Base-by-base conservation (phyloP, 2,797 vertebrate genomes). In the Myripristis jacobus region DNA sequence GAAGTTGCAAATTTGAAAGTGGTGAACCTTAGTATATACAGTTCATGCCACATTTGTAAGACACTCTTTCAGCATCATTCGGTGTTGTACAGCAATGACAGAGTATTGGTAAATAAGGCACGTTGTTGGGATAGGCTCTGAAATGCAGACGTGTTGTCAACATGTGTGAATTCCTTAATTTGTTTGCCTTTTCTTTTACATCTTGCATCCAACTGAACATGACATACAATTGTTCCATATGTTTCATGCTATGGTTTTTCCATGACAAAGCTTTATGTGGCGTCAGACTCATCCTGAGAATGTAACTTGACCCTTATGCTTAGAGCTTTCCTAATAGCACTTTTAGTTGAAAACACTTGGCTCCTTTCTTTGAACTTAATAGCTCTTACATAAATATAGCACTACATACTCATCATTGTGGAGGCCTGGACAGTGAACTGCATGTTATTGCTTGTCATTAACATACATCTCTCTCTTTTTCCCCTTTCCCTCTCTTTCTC, bases 401-500 rank as follows among this genome's bases (percentile, higher is more conserved):
- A 74, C 81, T 75, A 74, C 81, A 77, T 83, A 67, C 67, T 82
- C 76, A 82, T 86, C 75, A 75, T 57, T 59, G 66, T 52, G 53
- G 66, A 82, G 56, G 68, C 66, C 75, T 64, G 54, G 63, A 84
- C 79, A 80, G 76, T 80, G 52, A 80, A 79, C 71, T 86, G 48
- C 88, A 79, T 90, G 86, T 91, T 88, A 88, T 87, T 80, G 87
- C 86, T 89, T 90, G 73, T 62, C 69, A 88, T 89, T 89, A 82
- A 90, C 75, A 43, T 65, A 74, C 48, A 12, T 79, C 8, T 71
- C 47, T 31, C 62, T 6, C 62, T 79, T 73, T 69, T 65, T 0
- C 27, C 36, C n/a, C 22, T 66, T 47, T 11, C 43, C 56, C 50
- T 12, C 48, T 61, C 5, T 63, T 50, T 75, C 66, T 43, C 19